Base-by-base conservation (phyloP, 37 sponge, comb jelly and placozoan genomes). In the Sycon ciliatum region DNA sequence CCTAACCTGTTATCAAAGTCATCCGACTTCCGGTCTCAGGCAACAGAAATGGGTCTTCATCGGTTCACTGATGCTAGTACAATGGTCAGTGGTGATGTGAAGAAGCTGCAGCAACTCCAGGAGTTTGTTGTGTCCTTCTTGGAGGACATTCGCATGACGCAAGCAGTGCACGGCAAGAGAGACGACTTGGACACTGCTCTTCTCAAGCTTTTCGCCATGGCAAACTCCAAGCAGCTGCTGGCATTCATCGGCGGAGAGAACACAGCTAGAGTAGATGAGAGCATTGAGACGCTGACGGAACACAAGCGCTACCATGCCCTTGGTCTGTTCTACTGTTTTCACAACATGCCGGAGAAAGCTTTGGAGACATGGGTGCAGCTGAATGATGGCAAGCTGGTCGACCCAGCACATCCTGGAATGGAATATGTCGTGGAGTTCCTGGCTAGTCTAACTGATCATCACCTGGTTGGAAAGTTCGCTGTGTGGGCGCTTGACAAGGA, bases 141-240 rank as follows among this genome's bases (percentile, higher is more conserved):
- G 13, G 53, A 13, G 18, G 53, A 46, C 13, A 46, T 46, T 46
- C 53, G 16, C 13, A 46, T 46, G 53, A 46, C 53, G 53, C 18
- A 46, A 46, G n/a, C n/a, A n/a, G n/a, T n/a, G n/a, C n/a, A n/a
- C n/a, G n/a, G n/a, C n/a, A n/a, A n/a, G n/a, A n/a, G n/a, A n/a
- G n/a, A n/a, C n/a, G n/a, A n/a, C n/a, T n/a, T 91, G 3, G 92
- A 91, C 72, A 91, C 92, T 20, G 86, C 80, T 0, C 80, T 91
- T 1, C 67, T 91, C 55, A 86, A 83, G 73, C 75, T 90, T 13
- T 73, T 84, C 28, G 91, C 91, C 0, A 79, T 86, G 40, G 61
- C 61, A 0, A 73, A 52, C 53, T 80, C 87, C 53, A 32, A 69
- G 20, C 76, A 80, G 29, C 67, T 92, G 20, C 57, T 80, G 9